These are phyloP conservation scores for Melanotus villosus DNA, from an alignment of 2,888 invertebrate genomes.

Conservation along the genomic window DNA sequence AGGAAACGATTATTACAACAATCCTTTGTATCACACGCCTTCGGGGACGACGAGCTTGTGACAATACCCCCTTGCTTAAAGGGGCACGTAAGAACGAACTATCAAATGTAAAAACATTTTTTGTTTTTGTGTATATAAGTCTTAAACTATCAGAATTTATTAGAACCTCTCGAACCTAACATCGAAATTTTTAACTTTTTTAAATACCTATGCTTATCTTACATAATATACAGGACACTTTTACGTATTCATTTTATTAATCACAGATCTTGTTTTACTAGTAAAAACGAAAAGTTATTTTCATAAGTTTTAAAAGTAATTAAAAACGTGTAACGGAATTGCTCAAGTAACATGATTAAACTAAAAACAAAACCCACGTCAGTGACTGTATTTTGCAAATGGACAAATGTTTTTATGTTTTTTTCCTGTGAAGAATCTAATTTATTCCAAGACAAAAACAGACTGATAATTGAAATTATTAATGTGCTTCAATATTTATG, in stretches of 20 bases:
- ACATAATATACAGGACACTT: too few species aligned
- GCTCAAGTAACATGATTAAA: too few species aligned
- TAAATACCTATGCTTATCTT: too few species aligned
- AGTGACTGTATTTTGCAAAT: too few species aligned
- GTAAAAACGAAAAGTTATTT: neutral
- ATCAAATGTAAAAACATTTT: conserved; percentile 18
- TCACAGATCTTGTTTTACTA: neutral
- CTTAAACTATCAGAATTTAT: conserved; percentile 28
- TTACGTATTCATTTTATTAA: neutral
- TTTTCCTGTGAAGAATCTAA: too few species aligned
- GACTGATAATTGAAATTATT: too few species aligned
- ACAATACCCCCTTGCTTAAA: conserved; percentile 91
- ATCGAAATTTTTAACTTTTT: conserved; percentile 34
- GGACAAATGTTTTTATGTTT: too few species aligned
- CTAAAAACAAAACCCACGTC: too few species aligned
- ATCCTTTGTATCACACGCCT: conserved; percentile 82
- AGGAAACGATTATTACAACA: conserved; percentile 86
- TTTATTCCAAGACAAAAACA: too few species aligned
- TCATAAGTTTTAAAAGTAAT: neutral
- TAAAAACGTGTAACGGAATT: neutral
- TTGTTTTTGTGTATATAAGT: conserved; percentile 27
- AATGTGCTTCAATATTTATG: too few species aligned
- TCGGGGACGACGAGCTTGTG: conserved; percentile 88
- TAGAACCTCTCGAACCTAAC: conserved; percentile 27
- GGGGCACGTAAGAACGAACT: conserved; percentile 32